Percentiles rank a stretch among this genome's conserved stretches.
Conservation (phyloP, 37 sponge, comb jelly and placozoan species). For the Ephydatia muelleri region DNA sequence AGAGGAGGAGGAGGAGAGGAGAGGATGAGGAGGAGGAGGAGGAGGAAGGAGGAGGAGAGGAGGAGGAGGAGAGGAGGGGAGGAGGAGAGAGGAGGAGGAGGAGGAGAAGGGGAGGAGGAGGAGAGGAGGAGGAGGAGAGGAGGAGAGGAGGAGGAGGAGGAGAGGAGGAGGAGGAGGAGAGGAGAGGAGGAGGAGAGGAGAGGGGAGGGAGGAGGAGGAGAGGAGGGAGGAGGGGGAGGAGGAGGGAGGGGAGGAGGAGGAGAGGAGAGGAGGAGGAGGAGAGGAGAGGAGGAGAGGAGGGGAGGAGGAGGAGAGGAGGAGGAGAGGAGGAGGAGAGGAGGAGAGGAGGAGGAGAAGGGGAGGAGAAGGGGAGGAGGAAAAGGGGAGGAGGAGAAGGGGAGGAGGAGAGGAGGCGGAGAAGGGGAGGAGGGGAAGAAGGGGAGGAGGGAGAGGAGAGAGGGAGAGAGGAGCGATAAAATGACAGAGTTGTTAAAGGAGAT, state of each 20-base stretch:
- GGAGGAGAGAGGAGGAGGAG: background rate
- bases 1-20: background rate
- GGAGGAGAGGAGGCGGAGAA: no score
- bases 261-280: background rate
- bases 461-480: no score
- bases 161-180: no score
- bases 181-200: background rate
- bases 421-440: no score
- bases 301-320: background rate
- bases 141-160: background rate
- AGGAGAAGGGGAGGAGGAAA: background rate
- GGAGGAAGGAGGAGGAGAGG: background rate
- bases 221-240: background rate
- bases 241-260: background rate
- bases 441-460: background rate
- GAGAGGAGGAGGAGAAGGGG: background rate
- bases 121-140: background rate
- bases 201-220: background rate
- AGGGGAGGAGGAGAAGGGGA: background rate
- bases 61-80: background rate
- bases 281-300: background rate
- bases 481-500: no score
- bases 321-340: conserved; percentile 5
- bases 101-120: background rate
- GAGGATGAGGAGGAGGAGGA: background rate